Conservation (phyloP, 2,888 invertebrate genomes). For the Salticus scenicus region DNA sequence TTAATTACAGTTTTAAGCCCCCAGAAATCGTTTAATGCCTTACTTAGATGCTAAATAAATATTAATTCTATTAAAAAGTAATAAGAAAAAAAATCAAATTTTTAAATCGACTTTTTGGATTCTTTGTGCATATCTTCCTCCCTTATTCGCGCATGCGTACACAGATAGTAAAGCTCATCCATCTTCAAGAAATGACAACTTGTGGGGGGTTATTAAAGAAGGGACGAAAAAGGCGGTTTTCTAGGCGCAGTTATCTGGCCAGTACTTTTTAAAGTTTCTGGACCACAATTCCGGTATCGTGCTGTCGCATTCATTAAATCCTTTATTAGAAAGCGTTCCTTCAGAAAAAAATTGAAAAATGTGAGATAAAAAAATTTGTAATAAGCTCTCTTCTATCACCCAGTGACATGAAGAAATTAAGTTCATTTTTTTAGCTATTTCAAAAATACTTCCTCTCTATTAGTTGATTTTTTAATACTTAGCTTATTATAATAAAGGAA, state of each 20-base stretch:
- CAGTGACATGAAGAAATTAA: background rate
- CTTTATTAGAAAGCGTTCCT: slow-evolving; percentile 40
- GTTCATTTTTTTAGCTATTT: slow-evolving; percentile 26
- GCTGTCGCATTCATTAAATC: slow-evolving; percentile 54
- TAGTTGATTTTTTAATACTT: background rate
- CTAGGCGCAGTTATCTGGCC: slow-evolving; percentile 33
- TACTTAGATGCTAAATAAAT: too few relatives aligned
- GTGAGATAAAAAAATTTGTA: slow-evolving; percentile 19
- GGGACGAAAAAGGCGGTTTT: slow-evolving; percentile 24
- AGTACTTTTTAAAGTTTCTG: slow-evolving; percentile 7
- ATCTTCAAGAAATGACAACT: slow-evolving; percentile 49
- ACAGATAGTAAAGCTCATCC: slow-evolving; percentile 33
- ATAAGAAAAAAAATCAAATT: background rate
- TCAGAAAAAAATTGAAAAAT: slow-evolving; percentile 36
- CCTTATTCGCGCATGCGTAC: slow-evolving; percentile 37
- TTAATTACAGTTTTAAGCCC: too few relatives aligned
- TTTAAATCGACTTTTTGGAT: background rate
- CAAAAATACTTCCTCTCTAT: background rate
- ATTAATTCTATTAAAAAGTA: too few relatives aligned
- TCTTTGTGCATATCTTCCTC: slow-evolving; percentile 18
- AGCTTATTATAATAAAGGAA: too few relatives aligned
- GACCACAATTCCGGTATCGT: slow-evolving; percentile 35
- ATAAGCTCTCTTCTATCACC: slow-evolving; percentile 1
- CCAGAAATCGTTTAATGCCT: too few relatives aligned
- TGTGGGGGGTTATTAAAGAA: background rate